A percentile compares a stretch with the other conserved stretches of the same genome.
Evolutionary conservation across 2,888 invertebrate genomes (phyloP).

Genomic region (Eudasyphora cyanicolor): DNA sequence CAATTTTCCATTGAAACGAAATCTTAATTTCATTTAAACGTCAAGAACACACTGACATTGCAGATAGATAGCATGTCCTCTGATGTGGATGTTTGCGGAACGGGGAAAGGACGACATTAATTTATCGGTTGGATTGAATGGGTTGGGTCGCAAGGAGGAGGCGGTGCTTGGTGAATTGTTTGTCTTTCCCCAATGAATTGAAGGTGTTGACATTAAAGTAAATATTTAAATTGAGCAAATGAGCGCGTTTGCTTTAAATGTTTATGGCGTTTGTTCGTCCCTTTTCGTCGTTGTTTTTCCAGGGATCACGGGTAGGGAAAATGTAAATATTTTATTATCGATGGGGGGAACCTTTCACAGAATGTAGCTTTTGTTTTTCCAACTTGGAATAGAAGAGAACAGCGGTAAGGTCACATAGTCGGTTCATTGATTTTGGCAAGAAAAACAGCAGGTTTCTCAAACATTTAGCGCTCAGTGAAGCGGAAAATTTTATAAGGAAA

Average conservation of each 20-base stretch:
- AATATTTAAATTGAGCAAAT: conserved; percentile 59
- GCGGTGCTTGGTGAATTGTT: background rate
- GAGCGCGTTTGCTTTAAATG: conserved; percentile 21
- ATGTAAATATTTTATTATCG: background rate
- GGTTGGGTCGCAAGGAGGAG: background rate
- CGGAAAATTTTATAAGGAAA: too few relatives aligned
- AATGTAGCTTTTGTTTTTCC: background rate
- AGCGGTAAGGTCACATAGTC: background rate
- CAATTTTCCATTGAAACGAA: conserved; percentile 7
- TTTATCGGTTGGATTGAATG: conserved; percentile 5
- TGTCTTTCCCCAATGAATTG: conserved; percentile 35
- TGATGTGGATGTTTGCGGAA: background rate
- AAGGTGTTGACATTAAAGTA: conserved; percentile 61
- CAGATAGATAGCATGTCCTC: conserved; percentile 18
- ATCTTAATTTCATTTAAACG: conserved; percentile 42
- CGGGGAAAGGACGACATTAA: background rate
- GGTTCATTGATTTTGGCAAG: background rate
- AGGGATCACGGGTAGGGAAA: background rate
- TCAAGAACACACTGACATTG: conserved; percentile 61
- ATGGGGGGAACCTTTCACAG: background rate
- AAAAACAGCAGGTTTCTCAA: background rate
- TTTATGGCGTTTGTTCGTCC: conserved; percentile 4
- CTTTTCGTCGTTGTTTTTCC: background rate
- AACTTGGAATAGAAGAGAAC: background rate
- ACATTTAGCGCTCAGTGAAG: background rate